These are phyloP conservation scores for Chaetodon trifascialis DNA, from an alignment of 2,113 vertebrate genomes.

Conservation along the genomic window DNA sequence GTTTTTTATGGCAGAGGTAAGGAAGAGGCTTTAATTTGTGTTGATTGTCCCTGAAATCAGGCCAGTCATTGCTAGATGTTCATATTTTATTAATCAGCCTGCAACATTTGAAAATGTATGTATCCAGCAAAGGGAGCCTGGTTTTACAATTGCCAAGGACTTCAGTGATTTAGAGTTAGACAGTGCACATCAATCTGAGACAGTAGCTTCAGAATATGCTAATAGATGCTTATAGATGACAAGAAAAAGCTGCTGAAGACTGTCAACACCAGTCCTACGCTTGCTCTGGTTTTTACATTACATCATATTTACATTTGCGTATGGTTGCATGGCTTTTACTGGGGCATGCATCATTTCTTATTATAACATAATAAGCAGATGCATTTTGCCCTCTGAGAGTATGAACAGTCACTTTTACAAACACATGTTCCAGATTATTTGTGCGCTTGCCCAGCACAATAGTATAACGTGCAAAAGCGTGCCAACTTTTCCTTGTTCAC, in stretches of 20 bases:
- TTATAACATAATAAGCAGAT: conserved; percentile 51
- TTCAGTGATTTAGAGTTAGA: conserved; percentile 5
- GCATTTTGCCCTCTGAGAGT: conserved; percentile 44
- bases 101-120: conserved; percentile 1
- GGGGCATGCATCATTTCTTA: conserved; percentile 57
- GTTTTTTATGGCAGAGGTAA: conserved; percentile 15
- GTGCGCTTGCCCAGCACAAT: conserved; percentile 47
- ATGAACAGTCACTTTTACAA: conserved; percentile 57
- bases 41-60: conserved; percentile 41
- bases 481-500: conserved; percentile 30
- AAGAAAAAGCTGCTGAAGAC: not conserved
- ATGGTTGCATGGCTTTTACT: conserved; percentile 52
- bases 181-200: not conserved
- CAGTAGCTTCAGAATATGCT: conserved; percentile 23
- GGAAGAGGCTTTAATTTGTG: conserved; percentile 36
- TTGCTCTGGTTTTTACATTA: conserved; percentile 41
- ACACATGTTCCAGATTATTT: conserved; percentile 64
- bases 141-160: conserved; percentile 6
- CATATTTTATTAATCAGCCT: conserved; percentile 31
- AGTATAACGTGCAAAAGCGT: conserved; percentile 13
- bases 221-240: conserved; percentile 24
- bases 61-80: conserved; percentile 11
- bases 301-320: conserved; percentile 25
- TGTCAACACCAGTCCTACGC: conserved; percentile 11
- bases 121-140: not conserved